Conservation (phyloP, 2,113 vertebrate species). For the Alouatta palliata region DNA sequence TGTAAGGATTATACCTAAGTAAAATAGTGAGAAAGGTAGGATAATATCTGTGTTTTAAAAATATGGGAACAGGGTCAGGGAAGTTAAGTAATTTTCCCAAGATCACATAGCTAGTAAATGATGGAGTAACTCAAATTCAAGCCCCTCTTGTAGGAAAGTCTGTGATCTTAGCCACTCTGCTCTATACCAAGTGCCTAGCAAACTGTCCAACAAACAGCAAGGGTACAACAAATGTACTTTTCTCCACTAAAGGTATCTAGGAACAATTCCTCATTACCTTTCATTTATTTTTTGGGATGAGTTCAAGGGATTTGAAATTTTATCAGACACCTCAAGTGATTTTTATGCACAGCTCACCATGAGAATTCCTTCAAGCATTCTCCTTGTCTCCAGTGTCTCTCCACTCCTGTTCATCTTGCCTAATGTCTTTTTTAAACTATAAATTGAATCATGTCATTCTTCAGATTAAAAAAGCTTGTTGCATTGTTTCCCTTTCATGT, state of each 20-base stretch:
- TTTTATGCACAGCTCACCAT: background rate
- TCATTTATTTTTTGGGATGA: background rate
- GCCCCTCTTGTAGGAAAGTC: background rate
- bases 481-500: background rate
- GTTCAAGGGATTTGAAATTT: background rate
- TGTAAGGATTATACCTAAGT: background rate
- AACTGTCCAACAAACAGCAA: background rate
- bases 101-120: background rate
- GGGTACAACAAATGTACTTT: background rate
- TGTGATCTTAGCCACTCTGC: background rate
- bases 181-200: background rate
- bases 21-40: background rate
- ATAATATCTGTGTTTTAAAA: background rate
- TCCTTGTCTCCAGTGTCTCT: background rate
- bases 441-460: background rate
- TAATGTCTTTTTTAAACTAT: background rate
- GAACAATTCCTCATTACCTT: background rate
- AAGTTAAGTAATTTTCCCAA: background rate
- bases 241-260: background rate
- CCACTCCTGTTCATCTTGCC: background rate
- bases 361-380: conserved; percentile 18
- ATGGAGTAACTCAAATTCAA: background rate
- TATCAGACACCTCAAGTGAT: background rate
- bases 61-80: background rate
- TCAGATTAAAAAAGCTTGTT: background rate